phyloP scores from a whole-genome alignment of 2,797 vertebrate species.

The Anableps anableps region DNA sequence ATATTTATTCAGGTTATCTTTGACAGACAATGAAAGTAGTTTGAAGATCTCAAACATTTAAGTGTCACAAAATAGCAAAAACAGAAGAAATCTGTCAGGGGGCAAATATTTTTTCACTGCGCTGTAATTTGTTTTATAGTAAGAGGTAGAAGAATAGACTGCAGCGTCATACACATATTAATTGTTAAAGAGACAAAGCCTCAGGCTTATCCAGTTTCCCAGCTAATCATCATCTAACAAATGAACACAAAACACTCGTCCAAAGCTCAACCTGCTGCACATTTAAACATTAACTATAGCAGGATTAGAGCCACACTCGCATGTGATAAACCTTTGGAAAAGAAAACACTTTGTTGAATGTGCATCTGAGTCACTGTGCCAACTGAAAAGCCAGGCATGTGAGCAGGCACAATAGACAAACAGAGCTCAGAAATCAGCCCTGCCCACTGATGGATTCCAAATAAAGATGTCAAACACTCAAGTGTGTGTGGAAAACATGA shows the following conservation, averaged over 20 bases:
- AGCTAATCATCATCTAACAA: conserved; percentile 44
- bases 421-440: conserved; percentile 56
- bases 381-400: conserved; percentile 49
- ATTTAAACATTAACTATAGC: conserved; percentile 47
- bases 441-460: conserved; percentile 71
- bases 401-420: conserved; percentile 65
- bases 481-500: conserved; percentile 37
- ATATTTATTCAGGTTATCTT: background rate
- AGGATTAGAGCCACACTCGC: conserved; percentile 34
- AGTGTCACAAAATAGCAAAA: background rate
- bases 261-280: conserved; percentile 29
- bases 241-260: conserved; percentile 40
- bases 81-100: background rate
- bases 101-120: background rate
- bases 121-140: background rate
- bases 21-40: background rate
- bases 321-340: conserved; percentile 40
- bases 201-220: conserved; percentile 38
- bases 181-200: conserved; percentile 26
- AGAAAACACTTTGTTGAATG: conserved; percentile 41
- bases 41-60: background rate
- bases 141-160: background rate
- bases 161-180: conserved; percentile 14
- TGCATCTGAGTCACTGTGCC: conserved; percentile 59
- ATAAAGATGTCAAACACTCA: conserved; percentile 60